Percentiles rank a stretch among this genome's conserved stretches.
These are phyloP conservation scores for Mizuhopecten yessoensis DNA, from an alignment of 1,140 invertebrate genomes.

Conservation along the genomic window DNA sequence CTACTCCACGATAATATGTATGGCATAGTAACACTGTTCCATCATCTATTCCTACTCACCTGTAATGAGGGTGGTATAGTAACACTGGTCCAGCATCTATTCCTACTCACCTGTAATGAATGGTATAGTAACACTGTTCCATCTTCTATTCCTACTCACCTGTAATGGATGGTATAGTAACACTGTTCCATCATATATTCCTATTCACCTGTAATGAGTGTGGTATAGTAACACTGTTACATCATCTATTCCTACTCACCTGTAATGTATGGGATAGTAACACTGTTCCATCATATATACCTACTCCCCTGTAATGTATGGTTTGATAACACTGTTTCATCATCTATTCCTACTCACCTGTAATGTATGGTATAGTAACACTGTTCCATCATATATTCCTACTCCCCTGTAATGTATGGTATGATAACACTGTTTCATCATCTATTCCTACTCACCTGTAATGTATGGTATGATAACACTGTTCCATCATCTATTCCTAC, in stretches of 20 bases:
- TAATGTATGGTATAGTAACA: not conserved
- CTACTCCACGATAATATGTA: too few species aligned
- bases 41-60: too few species aligned
- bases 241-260: not conserved
- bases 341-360: not conserved
- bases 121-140: not conserved
- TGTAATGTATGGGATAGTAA: not conserved
- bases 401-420: constrained; percentile 75
- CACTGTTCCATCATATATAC: not conserved
- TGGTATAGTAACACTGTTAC: not conserved
- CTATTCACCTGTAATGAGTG: too few species aligned
- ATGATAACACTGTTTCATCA: not conserved
- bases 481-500: constrained; percentile 41
- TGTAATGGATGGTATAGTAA: constrained; percentile 73
- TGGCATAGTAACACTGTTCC: too few species aligned
- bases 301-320: not conserved
- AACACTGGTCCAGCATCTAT: too few species aligned
- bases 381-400: constrained; percentile 42
- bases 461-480: not conserved
- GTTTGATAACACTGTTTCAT: not conserved
- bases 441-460: not conserved
- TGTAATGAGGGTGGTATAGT: too few species aligned
- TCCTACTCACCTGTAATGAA: too few species aligned
- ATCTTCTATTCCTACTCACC: constrained; percentile 53
- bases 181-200: not conserved